Conservation (phyloP, 2,888 invertebrate genomes). For the Cyclophora albipunctata region DNA sequence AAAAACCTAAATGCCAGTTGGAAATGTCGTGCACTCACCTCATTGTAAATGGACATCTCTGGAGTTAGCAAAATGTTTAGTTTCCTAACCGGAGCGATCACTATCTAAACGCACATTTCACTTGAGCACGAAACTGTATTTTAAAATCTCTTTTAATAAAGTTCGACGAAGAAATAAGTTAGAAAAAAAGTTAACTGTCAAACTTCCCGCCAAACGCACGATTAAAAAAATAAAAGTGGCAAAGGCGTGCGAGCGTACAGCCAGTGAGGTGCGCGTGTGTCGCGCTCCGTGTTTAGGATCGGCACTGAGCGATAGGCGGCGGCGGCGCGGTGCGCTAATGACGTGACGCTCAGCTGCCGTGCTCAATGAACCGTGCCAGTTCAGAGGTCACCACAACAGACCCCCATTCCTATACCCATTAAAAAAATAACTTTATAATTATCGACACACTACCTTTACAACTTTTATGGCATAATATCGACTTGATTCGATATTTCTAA, state of each 20-base stretch:
- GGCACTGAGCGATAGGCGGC: constrained; percentile 56
- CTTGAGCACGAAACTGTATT: constrained; percentile 16
- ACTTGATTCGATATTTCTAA: constrained; percentile 7
- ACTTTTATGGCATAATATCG: constrained; percentile 34
- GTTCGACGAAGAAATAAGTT: constrained; percentile 11
- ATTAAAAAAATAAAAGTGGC: constrained; percentile 39
- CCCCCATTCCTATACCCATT: constrained; percentile 44
- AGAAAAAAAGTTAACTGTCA: constrained; percentile 28
- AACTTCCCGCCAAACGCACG: constrained; percentile 51
- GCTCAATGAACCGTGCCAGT: constrained; percentile 71
- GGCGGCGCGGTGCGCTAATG: constrained; percentile 52
- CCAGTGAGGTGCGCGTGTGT: constrained; percentile 58
- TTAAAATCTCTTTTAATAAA: constrained; percentile 2
- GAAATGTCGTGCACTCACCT: constrained; percentile 71
- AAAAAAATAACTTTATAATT: neutral
- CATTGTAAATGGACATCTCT: constrained; percentile 65
- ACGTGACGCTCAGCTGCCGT: constrained; percentile 57
- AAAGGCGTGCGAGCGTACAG: constrained; percentile 45
- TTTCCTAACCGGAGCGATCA: constrained; percentile 43
- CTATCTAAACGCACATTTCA: constrained; percentile 62
- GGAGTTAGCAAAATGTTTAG: constrained; percentile 42
- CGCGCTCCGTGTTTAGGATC: constrained; percentile 66
- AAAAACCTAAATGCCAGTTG: constrained; percentile 61
- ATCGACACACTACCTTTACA: constrained; percentile 14
- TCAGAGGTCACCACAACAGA: constrained; percentile 64